Evolutionary conservation across 2,888 invertebrate species (phyloP).

Genomic region (Yponomeuta sedellus): DNA sequence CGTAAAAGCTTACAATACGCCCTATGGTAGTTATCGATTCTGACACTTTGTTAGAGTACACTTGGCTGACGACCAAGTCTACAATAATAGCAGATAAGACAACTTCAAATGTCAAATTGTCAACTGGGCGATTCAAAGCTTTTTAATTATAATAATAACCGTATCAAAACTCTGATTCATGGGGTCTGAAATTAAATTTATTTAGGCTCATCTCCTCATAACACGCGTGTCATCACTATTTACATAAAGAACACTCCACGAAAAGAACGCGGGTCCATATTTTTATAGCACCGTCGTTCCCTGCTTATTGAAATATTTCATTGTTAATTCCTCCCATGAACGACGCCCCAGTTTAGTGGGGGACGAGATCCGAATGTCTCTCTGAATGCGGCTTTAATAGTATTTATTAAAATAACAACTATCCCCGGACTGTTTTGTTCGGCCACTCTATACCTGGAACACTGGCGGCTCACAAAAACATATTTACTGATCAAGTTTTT

Average conservation of each 20-base stretch:
- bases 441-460: slow-evolving; percentile 30
- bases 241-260: slow-evolving; percentile 68
- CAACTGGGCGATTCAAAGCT: not conserved
- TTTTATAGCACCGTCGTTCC: slow-evolving; percentile 58
- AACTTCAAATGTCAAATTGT: not conserved
- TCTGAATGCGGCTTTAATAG: slow-evolving; percentile 58
- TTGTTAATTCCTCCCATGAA: slow-evolving; percentile 67
- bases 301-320: slow-evolving; percentile 73
- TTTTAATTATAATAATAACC: slow-evolving; percentile 12
- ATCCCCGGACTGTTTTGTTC: slow-evolving; percentile 38
- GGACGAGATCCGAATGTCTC: slow-evolving; percentile 50
- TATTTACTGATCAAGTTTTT: slow-evolving; percentile 31
- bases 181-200: slow-evolving; percentile 70
- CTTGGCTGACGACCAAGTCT: not conserved
- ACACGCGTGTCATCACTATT: slow-evolving; percentile 62
- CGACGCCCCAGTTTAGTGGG: slow-evolving; percentile 48
- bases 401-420: slow-evolving; percentile 69
- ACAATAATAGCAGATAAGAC: not conserved
- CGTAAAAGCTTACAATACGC: not conserved
- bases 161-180: slow-evolving; percentile 52
- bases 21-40: not conserved
- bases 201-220: slow-evolving; percentile 65
- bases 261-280: slow-evolving; percentile 61
- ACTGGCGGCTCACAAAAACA: slow-evolving; percentile 32
- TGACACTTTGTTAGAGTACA: not conserved